Conservation (phyloP, 2,113 vertebrate species). For the Cyprinodon tularosa region DNA sequence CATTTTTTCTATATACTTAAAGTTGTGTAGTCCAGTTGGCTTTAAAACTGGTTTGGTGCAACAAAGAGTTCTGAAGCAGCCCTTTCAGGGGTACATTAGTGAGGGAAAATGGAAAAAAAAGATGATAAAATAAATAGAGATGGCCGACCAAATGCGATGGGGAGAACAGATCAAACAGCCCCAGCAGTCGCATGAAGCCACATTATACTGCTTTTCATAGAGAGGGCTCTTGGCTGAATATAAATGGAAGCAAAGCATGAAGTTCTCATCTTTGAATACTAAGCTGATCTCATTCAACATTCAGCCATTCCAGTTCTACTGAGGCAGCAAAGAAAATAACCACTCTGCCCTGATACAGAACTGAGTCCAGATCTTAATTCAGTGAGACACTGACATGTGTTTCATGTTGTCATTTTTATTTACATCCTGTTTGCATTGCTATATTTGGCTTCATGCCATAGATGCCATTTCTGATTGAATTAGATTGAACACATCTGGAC, state of each 20-base stretch:
- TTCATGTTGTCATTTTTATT: background rate
- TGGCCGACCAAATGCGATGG: conserved; percentile 2
- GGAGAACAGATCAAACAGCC: background rate
- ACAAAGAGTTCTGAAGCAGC: background rate
- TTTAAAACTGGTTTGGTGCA: background rate
- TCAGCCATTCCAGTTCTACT: conserved; percentile 9
- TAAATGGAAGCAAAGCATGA: conserved; percentile 7
- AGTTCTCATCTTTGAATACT: conserved; percentile 16
- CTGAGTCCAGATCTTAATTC: background rate
- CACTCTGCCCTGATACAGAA: background rate
- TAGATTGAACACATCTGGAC: too few species aligned
- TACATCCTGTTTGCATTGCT: too few species aligned
- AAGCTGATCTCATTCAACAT: conserved; percentile 15
- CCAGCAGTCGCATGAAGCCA: background rate
- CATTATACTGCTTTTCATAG: background rate
- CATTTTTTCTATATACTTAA: background rate
- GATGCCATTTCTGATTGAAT: too few species aligned
- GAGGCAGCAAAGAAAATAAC: background rate
- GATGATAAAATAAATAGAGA: background rate
- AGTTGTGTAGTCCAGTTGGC: background rate
- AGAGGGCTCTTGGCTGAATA: background rate
- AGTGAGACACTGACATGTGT: background rate
- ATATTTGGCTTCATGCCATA: too few species aligned
- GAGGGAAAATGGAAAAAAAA: background rate
- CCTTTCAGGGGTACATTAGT: background rate